These are phyloP conservation scores for Pachymerium ferrugineum DNA, from an alignment of 2,888 invertebrate genomes.

Conservation along the genomic window DNA sequence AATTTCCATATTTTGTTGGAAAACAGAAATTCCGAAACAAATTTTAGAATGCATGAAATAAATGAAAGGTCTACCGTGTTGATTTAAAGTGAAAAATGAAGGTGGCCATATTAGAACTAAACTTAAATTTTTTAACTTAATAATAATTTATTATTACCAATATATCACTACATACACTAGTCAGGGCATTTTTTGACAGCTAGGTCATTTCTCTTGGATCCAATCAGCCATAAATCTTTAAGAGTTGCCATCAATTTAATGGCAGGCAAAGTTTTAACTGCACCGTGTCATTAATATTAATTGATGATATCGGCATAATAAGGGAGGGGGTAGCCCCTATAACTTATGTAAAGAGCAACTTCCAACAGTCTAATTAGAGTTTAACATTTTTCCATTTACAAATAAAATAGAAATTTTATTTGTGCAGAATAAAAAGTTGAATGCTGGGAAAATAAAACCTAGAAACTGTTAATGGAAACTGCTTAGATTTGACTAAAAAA, in stretches of 20 bases:
- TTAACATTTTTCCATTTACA: neutral
- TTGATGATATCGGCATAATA: conserved; percentile 4
- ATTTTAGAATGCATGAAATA: too few relatives aligned
- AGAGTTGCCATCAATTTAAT: conserved; percentile 9
- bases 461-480: too few relatives aligned
- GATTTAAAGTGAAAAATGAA: too few relatives aligned
- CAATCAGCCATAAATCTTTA: conserved; percentile 8
- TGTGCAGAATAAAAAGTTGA: too few relatives aligned
- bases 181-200: neutral
- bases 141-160: neutral
- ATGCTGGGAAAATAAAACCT: too few relatives aligned
- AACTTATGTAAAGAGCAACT: neutral
- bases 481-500: too few relatives aligned
- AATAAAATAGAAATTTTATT: too few relatives aligned
- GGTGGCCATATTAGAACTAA: too few relatives aligned
- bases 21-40: neutral
- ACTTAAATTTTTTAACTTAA: neutral
- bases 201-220: conserved; percentile 2
- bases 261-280: neutral
- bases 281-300: conserved; percentile 8
- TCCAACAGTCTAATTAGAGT: neutral
- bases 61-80: too few relatives aligned
- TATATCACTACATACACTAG: neutral
- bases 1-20: neutral
- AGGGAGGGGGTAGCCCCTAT: neutral